Base-by-base conservation (phyloP, 2,888 invertebrate species). In the Aspidapion aeneum region DNA sequence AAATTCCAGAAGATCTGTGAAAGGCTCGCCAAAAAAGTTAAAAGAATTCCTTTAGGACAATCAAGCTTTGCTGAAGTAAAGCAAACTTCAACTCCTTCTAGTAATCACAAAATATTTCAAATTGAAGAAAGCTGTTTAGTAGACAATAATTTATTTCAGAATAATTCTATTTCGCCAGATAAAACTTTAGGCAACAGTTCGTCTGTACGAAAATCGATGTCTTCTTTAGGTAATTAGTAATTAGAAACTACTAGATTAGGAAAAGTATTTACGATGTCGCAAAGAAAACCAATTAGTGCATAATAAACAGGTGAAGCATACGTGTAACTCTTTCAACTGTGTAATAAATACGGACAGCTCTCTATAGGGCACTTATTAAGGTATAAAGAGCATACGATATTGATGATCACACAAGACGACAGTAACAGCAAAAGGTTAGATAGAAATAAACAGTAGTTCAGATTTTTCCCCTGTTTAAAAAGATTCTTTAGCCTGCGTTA, bases 261-360 rank as follows among this genome's bases (percentile, higher is more conserved):
- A 66, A 84, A 85, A 69, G 81, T 83, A 2, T 79, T 79, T 3
- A 71, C 74, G 5, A 75, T 78, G 51, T 79, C 82, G 35, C 79
- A 83, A 68, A 79, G 77, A 9, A 77, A 78, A 73, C 7, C 77
- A 72, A 67, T 77, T 72, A 67, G 76, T 49, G 76, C 80, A 1
- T 79, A 79, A 7, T 84, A 85, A 69, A 75, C 85, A 52, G 82
- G 83, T 9, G 85, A 85, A 71, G 85, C 85, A 60, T 85, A 85
- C 72, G 85, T 85, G 62, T 85, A n/a, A n/a, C n/a, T n/a, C n/a
- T n/a, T n/a, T n/a, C n/a, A n/a, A n/a, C n/a, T n/a, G n/a, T n/a
- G n/a, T n/a, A n/a, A n/a, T n/a, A n/a, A n/a, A n/a, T n/a, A n/a
- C n/a, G n/a, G n/a, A n/a, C n/a, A n/a, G n/a, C n/a, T n/a, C n/a